Conservation (phyloP, 2,888 invertebrate genomes). For the Macrosoma leucophasiata region DNA sequence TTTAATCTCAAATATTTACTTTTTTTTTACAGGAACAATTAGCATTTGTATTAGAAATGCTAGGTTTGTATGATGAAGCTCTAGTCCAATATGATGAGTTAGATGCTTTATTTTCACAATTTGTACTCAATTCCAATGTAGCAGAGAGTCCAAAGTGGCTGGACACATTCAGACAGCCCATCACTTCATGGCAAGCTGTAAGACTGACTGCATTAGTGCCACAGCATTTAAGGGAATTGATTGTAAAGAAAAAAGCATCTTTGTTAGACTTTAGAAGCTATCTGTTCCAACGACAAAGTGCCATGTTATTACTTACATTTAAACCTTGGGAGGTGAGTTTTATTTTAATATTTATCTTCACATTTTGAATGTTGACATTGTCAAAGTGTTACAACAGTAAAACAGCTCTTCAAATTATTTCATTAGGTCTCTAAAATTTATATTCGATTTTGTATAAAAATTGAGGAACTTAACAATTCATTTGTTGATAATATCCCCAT, state of each 20-base stretch:
- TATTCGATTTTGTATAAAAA: too few species aligned
- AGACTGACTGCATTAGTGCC: constrained; percentile 78
- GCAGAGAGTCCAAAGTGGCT: constrained; percentile 93
- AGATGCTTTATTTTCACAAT: constrained; percentile 97
- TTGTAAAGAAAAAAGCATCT: constrained; percentile 76
- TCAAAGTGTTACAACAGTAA: too few species aligned
- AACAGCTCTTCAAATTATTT: too few species aligned
- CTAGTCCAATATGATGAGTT: constrained; percentile 97
- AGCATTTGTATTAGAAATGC: constrained; percentile 95
- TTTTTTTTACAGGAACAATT: constrained; percentile 87
- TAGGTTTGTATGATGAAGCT: constrained; percentile 94
- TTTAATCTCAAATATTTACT: too few species aligned
- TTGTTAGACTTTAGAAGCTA: constrained; percentile 95
- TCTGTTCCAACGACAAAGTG: constrained; percentile 93
- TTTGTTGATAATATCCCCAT: too few species aligned
- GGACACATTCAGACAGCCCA: constrained; percentile 84
- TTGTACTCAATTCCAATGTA: constrained; percentile 94
- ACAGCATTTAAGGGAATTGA: constrained; percentile 67
- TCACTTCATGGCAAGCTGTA: constrained; percentile 90
- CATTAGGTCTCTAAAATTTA: too few species aligned
- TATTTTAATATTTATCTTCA: constrained; percentile 21
- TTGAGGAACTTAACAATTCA: too few species aligned
- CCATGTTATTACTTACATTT: constrained; percentile 83
- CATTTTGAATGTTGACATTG: not conserved
- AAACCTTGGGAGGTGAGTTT: constrained; percentile 86